Conservation (phyloP, 2,888 invertebrate genomes). For the Drosophila anceps region DNA sequence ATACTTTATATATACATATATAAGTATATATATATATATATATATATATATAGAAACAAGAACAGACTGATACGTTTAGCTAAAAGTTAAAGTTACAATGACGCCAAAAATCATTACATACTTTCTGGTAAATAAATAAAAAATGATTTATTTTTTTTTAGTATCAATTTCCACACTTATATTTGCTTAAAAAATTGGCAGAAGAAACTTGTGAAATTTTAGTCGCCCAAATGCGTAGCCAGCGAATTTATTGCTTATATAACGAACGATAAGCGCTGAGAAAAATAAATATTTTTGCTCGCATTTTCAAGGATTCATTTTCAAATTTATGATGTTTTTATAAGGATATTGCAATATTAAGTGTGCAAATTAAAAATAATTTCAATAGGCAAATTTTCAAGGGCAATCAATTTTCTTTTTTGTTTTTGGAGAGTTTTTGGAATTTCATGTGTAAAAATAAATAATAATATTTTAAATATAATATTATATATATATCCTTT, state of each 20-base stretch:
- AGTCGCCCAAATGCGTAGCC: not conserved
- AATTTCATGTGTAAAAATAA: not conserved
- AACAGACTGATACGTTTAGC: slow-evolving; percentile 61
- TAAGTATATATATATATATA: not conserved
- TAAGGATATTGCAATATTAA: not conserved
- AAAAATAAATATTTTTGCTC: not conserved
- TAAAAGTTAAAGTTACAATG: slow-evolving; percentile 59
- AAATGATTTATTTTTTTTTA: not conserved
- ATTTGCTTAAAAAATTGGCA: not conserved
- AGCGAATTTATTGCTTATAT: slow-evolving; percentile 3
- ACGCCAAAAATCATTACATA: slow-evolving; percentile 82
- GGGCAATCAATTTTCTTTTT: too few species aligned
- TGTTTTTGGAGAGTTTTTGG: not conserved
- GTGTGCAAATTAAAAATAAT: too few species aligned
- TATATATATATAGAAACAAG: not conserved
- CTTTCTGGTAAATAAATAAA: slow-evolving; percentile 77
- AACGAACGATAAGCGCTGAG: not conserved
- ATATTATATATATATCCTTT: not conserved
- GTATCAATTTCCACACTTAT: not conserved
- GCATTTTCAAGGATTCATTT: not conserved
- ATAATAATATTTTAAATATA: not conserved
- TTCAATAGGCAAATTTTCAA: too few species aligned
- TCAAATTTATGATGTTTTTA: not conserved
- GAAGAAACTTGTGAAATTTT: not conserved
- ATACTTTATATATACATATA: slow-evolving; percentile 17